Evolutionary conservation across 2,797 vertebrate genomes (phyloP), one percentile per base, ranked within the genome.

Genomic region (Microctenopoma lineatum): DNA sequence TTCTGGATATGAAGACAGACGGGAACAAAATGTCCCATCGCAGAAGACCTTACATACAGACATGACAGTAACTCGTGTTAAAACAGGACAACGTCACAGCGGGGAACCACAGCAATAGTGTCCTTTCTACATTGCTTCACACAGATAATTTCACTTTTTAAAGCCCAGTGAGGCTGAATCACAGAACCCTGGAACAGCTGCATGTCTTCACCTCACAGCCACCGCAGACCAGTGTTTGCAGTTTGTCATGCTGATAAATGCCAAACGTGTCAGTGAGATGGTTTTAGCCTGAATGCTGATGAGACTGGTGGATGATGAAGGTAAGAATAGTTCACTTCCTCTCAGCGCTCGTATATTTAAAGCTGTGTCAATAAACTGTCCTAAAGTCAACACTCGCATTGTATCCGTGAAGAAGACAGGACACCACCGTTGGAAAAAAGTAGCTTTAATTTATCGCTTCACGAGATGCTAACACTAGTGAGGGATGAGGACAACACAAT

Each of bases 381-480:
- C 18, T 32, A 11, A 51, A 56, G 51, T 34, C n/a, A 34, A 29
- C 7, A 18, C 18, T 29, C 15, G 11, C 3, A 15, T 8, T 0
- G 12, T 11, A 8, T 16, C 42, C 25, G 25, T 25, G n/a, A 52
- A 14, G n/a, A 15, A 34, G 11, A 26, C 0, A 26, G 4, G 38
- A 36, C 14, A 5, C 0, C 0, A 2, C 32, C 2, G 44, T 62
- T 32, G 13, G 14, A 50, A 80, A 61, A 81, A 26, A 57, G 12
- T 6, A 44, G 41, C 65, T 85, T 87, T 87, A 77, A 76, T 89
- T 21, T 9, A 25, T 42, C 5, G 7, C 64, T 75, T 63, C 29
- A 70, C 52, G 61, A 38, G 26, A 64, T 5, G 4, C 15, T 1
- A 62, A 63, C 5, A 77, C 27, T 1, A 18, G 27, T 10, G 16